Evolutionary conservation across 2,888 invertebrate genomes (phyloP).

Genomic region (Petrolisthes manimaculis): DNA sequence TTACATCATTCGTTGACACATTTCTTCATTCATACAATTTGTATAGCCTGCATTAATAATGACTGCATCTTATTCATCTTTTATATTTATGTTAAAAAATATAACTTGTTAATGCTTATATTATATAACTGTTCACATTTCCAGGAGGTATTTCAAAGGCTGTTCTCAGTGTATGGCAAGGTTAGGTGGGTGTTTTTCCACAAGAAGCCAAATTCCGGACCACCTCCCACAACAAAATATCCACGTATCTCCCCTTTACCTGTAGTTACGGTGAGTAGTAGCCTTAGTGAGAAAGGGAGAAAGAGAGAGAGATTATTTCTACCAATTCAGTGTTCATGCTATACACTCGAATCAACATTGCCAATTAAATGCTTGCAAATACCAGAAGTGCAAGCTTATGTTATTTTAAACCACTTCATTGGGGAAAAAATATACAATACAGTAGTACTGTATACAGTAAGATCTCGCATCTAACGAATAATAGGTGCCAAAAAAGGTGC

Average conservation of each 20-base stretch:
- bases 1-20: too few relatives aligned
- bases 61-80: too few relatives aligned
- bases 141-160: slow-evolving; percentile 69
- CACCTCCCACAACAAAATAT: slow-evolving; percentile 68
- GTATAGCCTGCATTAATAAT: too few relatives aligned
- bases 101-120: neutral
- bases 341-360: neutral
- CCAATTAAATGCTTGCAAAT: neutral
- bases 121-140: slow-evolving; percentile 41
- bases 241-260: slow-evolving; percentile 68
- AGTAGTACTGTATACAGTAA: too few relatives aligned
- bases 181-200: slow-evolving; percentile 70
- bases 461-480: too few relatives aligned
- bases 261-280: slow-evolving; percentile 29
- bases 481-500: too few relatives aligned
- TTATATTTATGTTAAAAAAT: neutral
- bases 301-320: neutral
- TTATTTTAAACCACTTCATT: too few relatives aligned
- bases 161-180: slow-evolving; percentile 70
- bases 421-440: too few relatives aligned
- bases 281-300: neutral
- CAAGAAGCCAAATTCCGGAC: slow-evolving; percentile 69
- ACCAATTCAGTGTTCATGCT: neutral
- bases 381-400: too few relatives aligned
- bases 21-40: too few relatives aligned